These are phyloP conservation scores for Sciurus niger DNA, from an alignment of 2,113 vertebrate species.

Conservation along the genomic window DNA sequence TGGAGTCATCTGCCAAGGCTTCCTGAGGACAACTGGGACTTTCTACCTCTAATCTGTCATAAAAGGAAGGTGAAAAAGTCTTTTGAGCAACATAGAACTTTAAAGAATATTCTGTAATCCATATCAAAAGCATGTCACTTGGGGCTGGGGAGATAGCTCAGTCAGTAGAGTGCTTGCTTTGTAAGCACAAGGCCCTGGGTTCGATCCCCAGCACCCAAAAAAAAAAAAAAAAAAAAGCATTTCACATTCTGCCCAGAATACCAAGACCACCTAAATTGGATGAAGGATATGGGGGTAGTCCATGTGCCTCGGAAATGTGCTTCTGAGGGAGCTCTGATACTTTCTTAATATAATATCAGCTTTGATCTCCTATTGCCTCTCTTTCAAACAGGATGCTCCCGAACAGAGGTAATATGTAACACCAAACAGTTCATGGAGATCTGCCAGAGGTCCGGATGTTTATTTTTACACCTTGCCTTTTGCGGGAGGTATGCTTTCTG, in stretches of 20 bases:
- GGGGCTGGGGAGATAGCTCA: too few species aligned
- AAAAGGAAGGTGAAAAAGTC: neutral
- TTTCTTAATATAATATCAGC: constrained; percentile 30
- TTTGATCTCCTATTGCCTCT: constrained; percentile 25
- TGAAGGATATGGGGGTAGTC: neutral
- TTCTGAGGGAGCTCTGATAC: neutral
- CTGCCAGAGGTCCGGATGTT: neutral
- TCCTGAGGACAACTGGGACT: constrained; percentile 10
- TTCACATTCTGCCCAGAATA: neutral
- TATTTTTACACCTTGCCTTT: constrained; percentile 44
- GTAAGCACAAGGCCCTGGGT: too few species aligned
- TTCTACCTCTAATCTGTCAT: neutral
- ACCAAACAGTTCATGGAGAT: neutral
- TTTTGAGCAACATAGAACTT: constrained; percentile 9
- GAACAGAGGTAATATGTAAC: neutral
- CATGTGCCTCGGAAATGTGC: neutral
- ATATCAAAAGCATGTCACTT: neutral
- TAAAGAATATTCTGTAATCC: constrained; percentile 18
- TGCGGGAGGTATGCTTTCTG: constrained; percentile 24
- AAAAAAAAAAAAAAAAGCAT: neutral
- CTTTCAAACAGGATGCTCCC: constrained; percentile 39
- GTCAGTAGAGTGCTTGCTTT: too few species aligned
- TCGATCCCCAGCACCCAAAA: too few species aligned
- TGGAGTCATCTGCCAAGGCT: neutral
- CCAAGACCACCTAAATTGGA: neutral